Conservation (phyloP, 2,113 vertebrate species). For the Entomyzon cyanotis region DNA sequence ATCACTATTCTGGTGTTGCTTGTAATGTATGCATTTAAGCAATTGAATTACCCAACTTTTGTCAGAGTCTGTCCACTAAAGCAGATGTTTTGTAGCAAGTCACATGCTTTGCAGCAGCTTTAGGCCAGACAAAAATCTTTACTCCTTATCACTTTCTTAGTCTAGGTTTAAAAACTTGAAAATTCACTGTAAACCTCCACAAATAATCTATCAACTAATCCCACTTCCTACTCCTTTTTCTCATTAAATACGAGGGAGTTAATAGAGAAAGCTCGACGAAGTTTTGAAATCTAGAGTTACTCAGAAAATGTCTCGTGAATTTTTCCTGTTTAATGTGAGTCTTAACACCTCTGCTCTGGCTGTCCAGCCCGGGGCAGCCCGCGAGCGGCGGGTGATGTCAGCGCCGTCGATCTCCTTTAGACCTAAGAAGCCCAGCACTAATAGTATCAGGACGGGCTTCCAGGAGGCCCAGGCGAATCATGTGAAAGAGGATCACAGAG, state of each 20-base stretch:
- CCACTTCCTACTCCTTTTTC: not conserved
- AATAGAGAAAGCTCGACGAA: not conserved
- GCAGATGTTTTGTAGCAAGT: not conserved
- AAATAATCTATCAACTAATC: constrained; percentile 40
- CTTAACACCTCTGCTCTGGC: not conserved
- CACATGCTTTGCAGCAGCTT: not conserved
- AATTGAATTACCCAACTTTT: not conserved
- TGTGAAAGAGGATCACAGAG: constrained; percentile 82
- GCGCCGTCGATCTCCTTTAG: constrained; percentile 51
- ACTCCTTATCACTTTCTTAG: not conserved
- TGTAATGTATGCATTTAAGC: not conserved
- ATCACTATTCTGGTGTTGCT: not conserved
- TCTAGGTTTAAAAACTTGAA: not conserved
- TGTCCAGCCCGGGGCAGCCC: constrained; percentile 10
- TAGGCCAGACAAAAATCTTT: constrained; percentile 17
- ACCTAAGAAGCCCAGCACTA: constrained; percentile 74
- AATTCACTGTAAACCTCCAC: not conserved
- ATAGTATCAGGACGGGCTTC: constrained; percentile 79
- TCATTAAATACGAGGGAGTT: not conserved
- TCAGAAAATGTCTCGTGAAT: not conserved
- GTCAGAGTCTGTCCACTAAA: not conserved
- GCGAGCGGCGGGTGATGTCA: constrained; percentile 25
- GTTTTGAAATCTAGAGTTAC: not conserved
- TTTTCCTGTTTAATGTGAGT: not conserved
- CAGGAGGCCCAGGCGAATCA: constrained; percentile 77